phyloP scores from a whole-genome alignment of 2,113 vertebrate genomes.

The Lipotes vexillifer region DNA sequence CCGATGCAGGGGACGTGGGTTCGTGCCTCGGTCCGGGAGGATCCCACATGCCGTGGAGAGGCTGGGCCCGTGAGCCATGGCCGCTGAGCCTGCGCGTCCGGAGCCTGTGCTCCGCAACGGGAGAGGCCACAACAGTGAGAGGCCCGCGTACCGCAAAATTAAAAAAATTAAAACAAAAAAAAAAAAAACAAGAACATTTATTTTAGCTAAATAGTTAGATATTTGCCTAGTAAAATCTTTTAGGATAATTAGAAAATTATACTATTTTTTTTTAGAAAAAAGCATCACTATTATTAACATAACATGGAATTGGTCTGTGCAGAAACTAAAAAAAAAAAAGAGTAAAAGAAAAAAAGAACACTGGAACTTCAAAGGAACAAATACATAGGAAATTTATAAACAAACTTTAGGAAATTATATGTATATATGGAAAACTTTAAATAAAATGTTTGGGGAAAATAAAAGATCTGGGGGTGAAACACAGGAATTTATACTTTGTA shows the following conservation, averaged over 20 bases:
- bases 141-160: too few species aligned
- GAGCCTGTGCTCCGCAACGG: too few species aligned
- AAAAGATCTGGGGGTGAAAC: background rate
- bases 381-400: background rate
- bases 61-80: too few species aligned
- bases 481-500: background rate
- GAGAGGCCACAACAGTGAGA: too few species aligned
- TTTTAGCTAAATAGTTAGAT: background rate
- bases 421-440: background rate
- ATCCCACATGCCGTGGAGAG: fast-evolving
- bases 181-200: background rate
- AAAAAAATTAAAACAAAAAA: too few species aligned
- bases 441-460: background rate
- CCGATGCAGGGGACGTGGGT: too few species aligned
- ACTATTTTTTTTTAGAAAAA: background rate
- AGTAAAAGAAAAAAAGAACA: background rate
- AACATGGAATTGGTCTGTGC: background rate
- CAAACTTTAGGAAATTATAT: background rate
- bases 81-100: too few species aligned
- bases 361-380: background rate
- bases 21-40: too few species aligned
- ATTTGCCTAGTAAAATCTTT: background rate
- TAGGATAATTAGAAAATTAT: background rate
- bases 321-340: background rate
- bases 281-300: background rate